Base-by-base conservation (phyloP, 2,888 invertebrate genomes). In the Slavum lentiscoides region DNA sequence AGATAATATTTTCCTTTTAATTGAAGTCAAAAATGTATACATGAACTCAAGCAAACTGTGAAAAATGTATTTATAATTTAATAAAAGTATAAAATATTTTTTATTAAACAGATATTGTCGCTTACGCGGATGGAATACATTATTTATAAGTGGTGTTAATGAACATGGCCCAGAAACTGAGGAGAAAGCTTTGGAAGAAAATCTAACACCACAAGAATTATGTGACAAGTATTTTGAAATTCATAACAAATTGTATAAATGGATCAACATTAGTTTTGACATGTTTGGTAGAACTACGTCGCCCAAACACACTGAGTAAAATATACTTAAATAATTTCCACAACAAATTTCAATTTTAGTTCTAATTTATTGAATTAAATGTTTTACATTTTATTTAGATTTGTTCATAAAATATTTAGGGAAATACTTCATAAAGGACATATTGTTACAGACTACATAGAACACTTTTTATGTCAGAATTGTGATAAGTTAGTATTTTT, bases 131-230 rank as follows among this genome's bases (percentile, higher is more conserved):
- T 93, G 96, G 87, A 97, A 97, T 86, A 94, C 95, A 0, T 87
- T 99, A 21, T 96, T 90, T 84, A 90, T 99, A 74, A 93, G 94
- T 85, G 99, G 99, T 0, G 99, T 99, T 0, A 99, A 99, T 86
- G 99, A 99, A 86, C 99, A 99, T 86, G 99, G 99, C 9, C 99
- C 99, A 0, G 98, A 99, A 0, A 99, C 99, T 0, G 99, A 99
- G 88, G 98, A 97, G 4, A 99, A 99, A 90, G 99, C 98, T 0
- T 85, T 98, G 81, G 94, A 97, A 85, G 98, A 98, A 87, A 93
- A 94, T 0, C 85, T 94, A 7, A 93, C 95, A 0, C 95, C 96
- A 0, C 90, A 93, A 83, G 90, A 96, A 88, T 96, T 98, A 84
- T 98, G 98, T 87, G 96, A 98, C 87, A 98, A 98, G 87, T 99